These are phyloP conservation scores for Sarcophaga rosellei DNA, from an alignment of 2,888 invertebrate genomes.

Conservation along the genomic window DNA sequence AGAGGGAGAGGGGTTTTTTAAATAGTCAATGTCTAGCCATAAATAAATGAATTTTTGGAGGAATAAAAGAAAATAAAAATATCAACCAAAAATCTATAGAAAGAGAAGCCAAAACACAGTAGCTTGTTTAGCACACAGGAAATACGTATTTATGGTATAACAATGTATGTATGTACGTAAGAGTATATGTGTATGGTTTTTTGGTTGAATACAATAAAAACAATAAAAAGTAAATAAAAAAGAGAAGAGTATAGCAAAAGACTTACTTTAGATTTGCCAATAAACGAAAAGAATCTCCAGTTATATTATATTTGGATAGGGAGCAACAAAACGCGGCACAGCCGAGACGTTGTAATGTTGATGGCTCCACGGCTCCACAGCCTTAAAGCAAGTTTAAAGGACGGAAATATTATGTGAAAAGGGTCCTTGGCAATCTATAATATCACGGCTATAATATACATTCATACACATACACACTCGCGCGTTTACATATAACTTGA, in stretches of 20 bases:
- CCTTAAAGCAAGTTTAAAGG: constrained; percentile 59
- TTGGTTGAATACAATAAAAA: no score
- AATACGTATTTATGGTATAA: constrained; percentile 5
- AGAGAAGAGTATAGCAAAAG: constrained; percentile 16
- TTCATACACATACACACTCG: background rate
- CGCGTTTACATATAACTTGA: background rate
- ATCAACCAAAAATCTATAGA: constrained; percentile 2
- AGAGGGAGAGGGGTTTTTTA: background rate
- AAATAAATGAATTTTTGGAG: background rate
- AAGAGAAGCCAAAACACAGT: constrained; percentile 4
- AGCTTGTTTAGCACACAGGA: constrained; percentile 2
- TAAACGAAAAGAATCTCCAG: constrained; percentile 75
- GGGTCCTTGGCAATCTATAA: constrained; percentile 70
- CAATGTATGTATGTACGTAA: background rate
- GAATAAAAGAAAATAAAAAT: background rate
- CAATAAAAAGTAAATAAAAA: constrained; percentile 11
- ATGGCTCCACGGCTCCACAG: constrained; percentile 73
- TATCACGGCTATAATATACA: constrained; percentile 46
- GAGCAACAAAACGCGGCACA: constrained; percentile 78
- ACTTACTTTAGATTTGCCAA: constrained; percentile 80
- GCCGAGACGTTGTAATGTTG: constrained; percentile 75
- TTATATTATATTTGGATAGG: constrained; percentile 75
- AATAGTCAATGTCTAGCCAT: constrained; percentile 61
- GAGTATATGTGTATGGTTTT: constrained; percentile 15
- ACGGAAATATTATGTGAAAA: constrained; percentile 50